Conservation (phyloP, 2,888 invertebrate genomes). For the Phyto melanocephala region DNA sequence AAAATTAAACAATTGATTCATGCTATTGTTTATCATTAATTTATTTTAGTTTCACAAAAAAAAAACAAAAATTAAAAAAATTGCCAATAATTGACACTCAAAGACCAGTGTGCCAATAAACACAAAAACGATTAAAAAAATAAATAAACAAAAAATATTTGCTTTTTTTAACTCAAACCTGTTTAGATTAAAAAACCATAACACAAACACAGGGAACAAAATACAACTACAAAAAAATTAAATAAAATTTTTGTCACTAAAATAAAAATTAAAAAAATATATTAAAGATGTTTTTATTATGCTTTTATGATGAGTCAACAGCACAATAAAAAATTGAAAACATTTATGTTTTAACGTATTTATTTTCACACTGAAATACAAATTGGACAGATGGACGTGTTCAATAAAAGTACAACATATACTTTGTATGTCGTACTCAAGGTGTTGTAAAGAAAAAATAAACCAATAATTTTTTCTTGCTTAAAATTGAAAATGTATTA, state of each 20-base stretch:
- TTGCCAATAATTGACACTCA: background rate
- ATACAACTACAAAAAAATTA: background rate
- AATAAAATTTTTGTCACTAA: slow-evolving; percentile 16
- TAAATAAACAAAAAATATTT: slow-evolving; percentile 3
- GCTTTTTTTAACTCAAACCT: background rate
- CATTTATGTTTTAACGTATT: slow-evolving; percentile 39
- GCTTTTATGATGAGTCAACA: slow-evolving; percentile 41
- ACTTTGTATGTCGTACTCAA: background rate
- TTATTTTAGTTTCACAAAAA: background rate
- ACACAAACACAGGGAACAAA: background rate
- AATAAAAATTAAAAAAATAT: background rate
- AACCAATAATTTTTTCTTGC: slow-evolving; percentile 1
- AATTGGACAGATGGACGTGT: background rate
- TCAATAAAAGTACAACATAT: background rate
- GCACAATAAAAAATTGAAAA: slow-evolving; percentile 49
- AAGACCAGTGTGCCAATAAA: slow-evolving; percentile 27
- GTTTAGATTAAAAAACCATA: background rate
- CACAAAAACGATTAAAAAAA: too few species aligned
- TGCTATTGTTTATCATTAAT: background rate
- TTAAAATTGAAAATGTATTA: background rate
- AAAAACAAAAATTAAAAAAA: background rate
- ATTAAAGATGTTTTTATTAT: background rate
- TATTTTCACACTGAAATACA: slow-evolving; percentile 25
- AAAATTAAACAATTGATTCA: background rate
- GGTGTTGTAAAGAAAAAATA: slow-evolving; percentile 22